phyloP scores from a whole-genome alignment of 2,888 invertebrate genomes.

The Caenorhabditis zanzibari region DNA sequence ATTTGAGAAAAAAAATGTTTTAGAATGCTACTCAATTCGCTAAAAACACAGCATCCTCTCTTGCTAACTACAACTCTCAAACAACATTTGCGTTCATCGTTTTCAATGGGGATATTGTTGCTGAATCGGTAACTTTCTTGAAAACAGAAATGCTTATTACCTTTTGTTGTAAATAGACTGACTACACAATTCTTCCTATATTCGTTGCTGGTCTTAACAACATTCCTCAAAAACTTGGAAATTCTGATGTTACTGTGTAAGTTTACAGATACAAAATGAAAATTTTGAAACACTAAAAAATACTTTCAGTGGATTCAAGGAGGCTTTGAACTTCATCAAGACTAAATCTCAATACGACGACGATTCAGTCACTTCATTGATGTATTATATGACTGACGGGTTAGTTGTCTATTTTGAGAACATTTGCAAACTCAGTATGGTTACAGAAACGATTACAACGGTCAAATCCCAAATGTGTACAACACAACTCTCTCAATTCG shows the following conservation, averaged over 20 bases:
- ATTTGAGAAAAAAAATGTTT: not conserved
- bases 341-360: constrained; percentile 43
- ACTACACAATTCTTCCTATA: constrained; percentile 18
- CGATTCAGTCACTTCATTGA: constrained; percentile 33
- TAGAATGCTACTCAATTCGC: constrained; percentile 45
- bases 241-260: constrained; percentile 42
- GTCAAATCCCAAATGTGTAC: not conserved
- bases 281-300: not conserved
- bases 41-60: constrained; percentile 24
- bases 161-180: not conserved
- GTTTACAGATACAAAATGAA: not conserved
- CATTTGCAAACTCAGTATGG: not conserved
- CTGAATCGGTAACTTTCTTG: constrained; percentile 42
- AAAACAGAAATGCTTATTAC: too few species aligned
- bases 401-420: not conserved
- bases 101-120: constrained; percentile 47
- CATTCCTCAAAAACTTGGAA: constrained; percentile 38
- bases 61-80: constrained; percentile 34
- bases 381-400: constrained; percentile 57
- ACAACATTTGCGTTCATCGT: constrained; percentile 54
- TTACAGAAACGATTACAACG: constrained; percentile 20
- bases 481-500: constrained; percentile 28
- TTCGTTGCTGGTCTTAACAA: constrained; percentile 21
- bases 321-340: constrained; percentile 49
- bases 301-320: constrained; percentile 51